Base-by-base conservation (phyloP, 2,888 invertebrate genomes). In the Dromius quadrimaculatus region DNA sequence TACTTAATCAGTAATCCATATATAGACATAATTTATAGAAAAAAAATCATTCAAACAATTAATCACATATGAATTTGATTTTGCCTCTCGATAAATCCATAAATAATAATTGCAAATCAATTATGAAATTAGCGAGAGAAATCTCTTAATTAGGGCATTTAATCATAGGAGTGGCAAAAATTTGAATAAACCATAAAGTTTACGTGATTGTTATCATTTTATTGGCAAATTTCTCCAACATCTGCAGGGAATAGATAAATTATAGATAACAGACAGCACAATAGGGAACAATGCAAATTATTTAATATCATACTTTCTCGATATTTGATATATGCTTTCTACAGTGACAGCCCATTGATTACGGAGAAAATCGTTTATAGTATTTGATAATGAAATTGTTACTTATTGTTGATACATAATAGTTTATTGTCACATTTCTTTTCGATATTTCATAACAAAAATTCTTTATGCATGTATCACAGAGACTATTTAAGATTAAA, bases 281-380 rank as follows among this genome's bases (percentile, higher is more conserved):
- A 54, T 32, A 54, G 41, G 8, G 15, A 57, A 57, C 41, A 66
- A 54, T 66, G 59, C 34, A 43, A 43, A 68, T 59, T 38, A 32
- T 59, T 22, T 43, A 68, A 59, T 34, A n/a, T 43, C 15, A 34
- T 68, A 68, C 68, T 68, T 68, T 68, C 68, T 59, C 68, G 28
- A 66, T 68, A 23, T 22, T 47, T 65, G 50, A 47, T 50, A 54
- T 32, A 32, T 68, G 59, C 68, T 68, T 68, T 68, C 68, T 68
- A 68, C 22, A 68, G 59, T 28, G 66, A 66, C 54, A 54, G 34
- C 38, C 54, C 36, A 66, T 66, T 66, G 66, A 54, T 66, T 66
- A 66, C 17, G 54, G 57, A 54, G 66, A 66, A 66, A 66, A 36
- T 54, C 36, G 38, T 57, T 66, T 54, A 63, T 63, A 54, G 34